Evolutionary conservation across 1,140 invertebrate species (phyloP), one percentile per base, ranked within the genome.

Genomic region (Heliconius hermathena): DNA sequence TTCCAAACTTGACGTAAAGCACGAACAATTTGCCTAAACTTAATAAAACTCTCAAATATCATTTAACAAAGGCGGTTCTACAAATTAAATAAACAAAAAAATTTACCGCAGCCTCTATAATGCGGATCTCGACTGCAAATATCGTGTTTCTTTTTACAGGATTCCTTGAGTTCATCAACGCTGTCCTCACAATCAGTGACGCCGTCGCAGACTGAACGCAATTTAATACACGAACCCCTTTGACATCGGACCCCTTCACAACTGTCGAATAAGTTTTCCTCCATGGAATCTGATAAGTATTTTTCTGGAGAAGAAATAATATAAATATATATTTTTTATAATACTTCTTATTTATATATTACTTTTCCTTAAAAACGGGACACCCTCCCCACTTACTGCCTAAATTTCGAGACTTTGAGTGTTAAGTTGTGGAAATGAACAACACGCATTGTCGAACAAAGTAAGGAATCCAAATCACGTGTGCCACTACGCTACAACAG

Each of bases 181-280:
- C 94, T 95, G 83, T 96, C 96, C 86, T 96, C 95, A 92, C 98
- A 99, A 82, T 98, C 95, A 1, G 85, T 86, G 70, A 96, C 91
- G 0, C 96, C 96, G 88, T 98, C 95, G 87, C 97, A 98, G 38
- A 97, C 92, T 74, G 95, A 94, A 8, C 93, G 77, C 60, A 95
- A 91, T 1, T 95, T 83, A 33, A 98, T 85, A 90, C 98, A 98
- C 71, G 96, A 88, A 0, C 98, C 97, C 54, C 97, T 92, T 29
- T 94, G 89, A 91, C 98, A 98, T 74, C 96, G 94, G n/a, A 95
- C 85, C 1, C 96, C 96, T 6, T 92, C 71, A 83, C 97, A 97
- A 9, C 79, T 71, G 29, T 89, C 83, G 18, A 76, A 70, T 54
- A 73, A 16, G 22, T 83, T 77, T 71, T 80, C 77, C 13, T 83